Base-by-base conservation (phyloP, 1,140 invertebrate genomes). In the Colletes gigas region DNA sequence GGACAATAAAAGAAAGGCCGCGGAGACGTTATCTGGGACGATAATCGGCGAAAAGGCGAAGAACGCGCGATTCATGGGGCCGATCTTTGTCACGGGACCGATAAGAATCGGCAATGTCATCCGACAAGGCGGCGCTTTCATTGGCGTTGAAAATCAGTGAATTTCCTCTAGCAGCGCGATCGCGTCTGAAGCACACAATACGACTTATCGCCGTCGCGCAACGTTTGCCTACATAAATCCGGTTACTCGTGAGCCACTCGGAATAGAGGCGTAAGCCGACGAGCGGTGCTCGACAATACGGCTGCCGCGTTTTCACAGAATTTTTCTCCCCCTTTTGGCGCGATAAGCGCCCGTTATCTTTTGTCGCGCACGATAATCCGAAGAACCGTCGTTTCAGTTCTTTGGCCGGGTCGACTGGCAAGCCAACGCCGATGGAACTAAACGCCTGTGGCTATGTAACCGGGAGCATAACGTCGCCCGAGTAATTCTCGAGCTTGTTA, bases 401-500 rank as follows among this genome's bases (percentile, higher is more conserved):
- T 83, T 82, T 59, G 74, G 50, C 41, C 74, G 59, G 55, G 47
- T 70, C 65, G 78, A 30, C 73, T 59, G 60, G 44, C 44, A 62
- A 47, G 44, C 21, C 50, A 19, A 68, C 55, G 54, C 12, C 82
- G 54, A 63, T 14, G 21, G 17, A 75, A 73, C 77, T 73, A 79
- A 70, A 77, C 72, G 73, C 76, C 76, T 44, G 68, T 57, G 59
- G 70, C 69, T 68, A 77, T 77, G 84, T 76, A 86, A 86, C 78
- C 67, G 62, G 54, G 66, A 70, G 47, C 68, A 54, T 63, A 67
- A 59, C 68, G 60, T 60, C 50, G 65, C 17, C 54, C 54, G 75
- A 74, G 59, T 85, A 83, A 88, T 87, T 83, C 83, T 80, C 83
- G 57, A 81, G 71, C 81, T 85, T 82, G 88, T 88, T 89, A 88